phyloP scores from a whole-genome alignment of 2,797 vertebrate species.

The Coracias cyanogaster region DNA sequence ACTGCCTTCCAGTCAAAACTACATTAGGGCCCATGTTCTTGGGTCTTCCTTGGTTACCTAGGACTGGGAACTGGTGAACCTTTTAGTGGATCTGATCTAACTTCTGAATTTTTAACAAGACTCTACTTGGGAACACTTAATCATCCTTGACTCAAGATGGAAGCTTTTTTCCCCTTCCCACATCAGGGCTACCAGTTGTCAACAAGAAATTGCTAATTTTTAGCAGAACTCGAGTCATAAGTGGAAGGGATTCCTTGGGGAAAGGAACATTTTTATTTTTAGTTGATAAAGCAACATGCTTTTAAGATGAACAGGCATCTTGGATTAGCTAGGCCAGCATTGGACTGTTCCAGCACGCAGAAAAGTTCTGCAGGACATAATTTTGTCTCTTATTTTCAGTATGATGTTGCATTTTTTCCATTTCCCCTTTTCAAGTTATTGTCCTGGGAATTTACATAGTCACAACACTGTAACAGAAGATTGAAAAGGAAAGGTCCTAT shows the following conservation, averaged over 20 bases:
- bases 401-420: background rate
- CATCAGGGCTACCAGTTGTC: background rate
- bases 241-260: background rate
- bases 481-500: background rate
- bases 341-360: background rate
- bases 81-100: background rate
- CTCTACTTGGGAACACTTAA: background rate
- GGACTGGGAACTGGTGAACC: background rate
- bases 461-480: background rate
- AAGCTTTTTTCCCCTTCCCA: background rate
- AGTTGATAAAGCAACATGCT: background rate
- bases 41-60: background rate
- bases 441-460: background rate
- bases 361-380: background rate
- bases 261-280: background rate
- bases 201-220: background rate
- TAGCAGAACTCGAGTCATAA: background rate
- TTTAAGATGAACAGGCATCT: background rate
- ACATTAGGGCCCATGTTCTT: background rate
- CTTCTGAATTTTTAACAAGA: background rate
- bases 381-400: background rate
- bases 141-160: background rate
- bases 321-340: background rate
- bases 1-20: background rate
- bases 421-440: background rate